phyloP scores from a whole-genome alignment of 2,888 invertebrate genomes.

The Agrochola circellaris region DNA sequence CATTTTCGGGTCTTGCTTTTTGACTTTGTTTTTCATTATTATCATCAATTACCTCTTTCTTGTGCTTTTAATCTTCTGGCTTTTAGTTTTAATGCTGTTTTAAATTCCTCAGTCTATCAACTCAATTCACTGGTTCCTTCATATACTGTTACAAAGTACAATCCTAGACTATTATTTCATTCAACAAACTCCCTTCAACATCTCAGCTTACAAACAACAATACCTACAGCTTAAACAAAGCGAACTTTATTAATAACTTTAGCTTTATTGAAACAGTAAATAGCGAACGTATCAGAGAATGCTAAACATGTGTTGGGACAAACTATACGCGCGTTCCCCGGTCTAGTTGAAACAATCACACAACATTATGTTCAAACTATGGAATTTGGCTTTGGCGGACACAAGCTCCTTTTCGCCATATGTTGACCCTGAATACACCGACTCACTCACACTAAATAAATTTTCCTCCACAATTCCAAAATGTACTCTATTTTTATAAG shows the following conservation, averaged over 20 bases:
- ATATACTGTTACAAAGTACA: slow-evolving; percentile 1
- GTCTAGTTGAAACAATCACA: slow-evolving; percentile 56
- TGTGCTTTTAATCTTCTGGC: not conserved
- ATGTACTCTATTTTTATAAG: slow-evolving; percentile 28
- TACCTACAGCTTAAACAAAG: slow-evolving; percentile 17
- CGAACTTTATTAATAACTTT: slow-evolving; percentile 43
- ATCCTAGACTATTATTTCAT: slow-evolving; percentile 15
- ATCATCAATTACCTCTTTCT: not conserved
- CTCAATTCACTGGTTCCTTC: not conserved
- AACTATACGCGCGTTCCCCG: slow-evolving; percentile 32
- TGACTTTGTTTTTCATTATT: not conserved
- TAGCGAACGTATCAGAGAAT: slow-evolving; percentile 23
- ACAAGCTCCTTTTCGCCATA: slow-evolving; percentile 85
- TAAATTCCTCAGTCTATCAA: not conserved
- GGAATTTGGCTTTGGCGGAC: slow-evolving; percentile 86
- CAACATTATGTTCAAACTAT: slow-evolving; percentile 72
- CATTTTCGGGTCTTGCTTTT: not conserved
- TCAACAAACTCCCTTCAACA: slow-evolving; percentile 12
- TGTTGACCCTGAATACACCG: slow-evolving; percentile 88
- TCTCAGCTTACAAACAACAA: not conserved
- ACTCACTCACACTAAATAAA: slow-evolving; percentile 67
- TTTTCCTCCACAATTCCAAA: slow-evolving; percentile 42
- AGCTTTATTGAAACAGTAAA: slow-evolving; percentile 40
- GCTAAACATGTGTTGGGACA: slow-evolving; percentile 33
- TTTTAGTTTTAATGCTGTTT: not conserved